phyloP scores from a whole-genome alignment of 2,797 vertebrate genomes.

The Enteromius afrohamiltoni region DNA sequence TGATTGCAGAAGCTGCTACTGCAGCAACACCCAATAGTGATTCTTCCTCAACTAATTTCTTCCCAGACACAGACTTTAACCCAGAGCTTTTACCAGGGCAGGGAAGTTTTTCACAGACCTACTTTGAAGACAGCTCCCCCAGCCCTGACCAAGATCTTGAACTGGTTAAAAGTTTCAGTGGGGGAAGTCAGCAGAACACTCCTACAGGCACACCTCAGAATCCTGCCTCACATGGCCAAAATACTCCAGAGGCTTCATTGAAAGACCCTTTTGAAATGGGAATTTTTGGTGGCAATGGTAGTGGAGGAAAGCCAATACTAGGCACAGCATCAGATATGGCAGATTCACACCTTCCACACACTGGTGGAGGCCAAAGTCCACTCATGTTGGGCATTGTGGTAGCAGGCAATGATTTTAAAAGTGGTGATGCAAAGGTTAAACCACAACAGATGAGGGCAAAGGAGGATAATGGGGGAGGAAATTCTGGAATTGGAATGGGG shows the following conservation, averaged over 20 bases:
- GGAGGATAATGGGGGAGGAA: slow-evolving; percentile 76
- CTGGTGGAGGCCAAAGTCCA: slow-evolving; percentile 90
- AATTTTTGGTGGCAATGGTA: slow-evolving; percentile 86
- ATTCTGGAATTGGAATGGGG: slow-evolving; percentile 78
- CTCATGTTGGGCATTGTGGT: slow-evolving; percentile 76
- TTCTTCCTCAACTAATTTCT: slow-evolving; percentile 94
- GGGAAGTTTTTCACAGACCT: slow-evolving; percentile 86
- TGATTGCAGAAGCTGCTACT: slow-evolving; percentile 90
- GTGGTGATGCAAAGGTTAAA: slow-evolving; percentile 84
- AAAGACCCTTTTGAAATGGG: slow-evolving; percentile 94
- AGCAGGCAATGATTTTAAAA: slow-evolving; percentile 80
- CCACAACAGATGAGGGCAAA: slow-evolving; percentile 75
- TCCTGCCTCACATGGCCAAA: slow-evolving; percentile 77
- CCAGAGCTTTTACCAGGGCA: slow-evolving; percentile 89
- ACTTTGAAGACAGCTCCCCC: slow-evolving; percentile 95
- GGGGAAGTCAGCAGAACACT: slow-evolving; percentile 83
- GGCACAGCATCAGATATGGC: slow-evolving; percentile 84
- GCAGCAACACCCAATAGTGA: slow-evolving; percentile 93
- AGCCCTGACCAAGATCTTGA: slow-evolving; percentile 94
- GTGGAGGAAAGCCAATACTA: slow-evolving; percentile 78
- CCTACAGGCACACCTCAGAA: slow-evolving; percentile 84
- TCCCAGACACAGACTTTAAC: slow-evolving; percentile 95
- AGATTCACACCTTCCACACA: slow-evolving; percentile 77
- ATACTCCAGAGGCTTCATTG: slow-evolving; percentile 78
- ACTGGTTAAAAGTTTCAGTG: slow-evolving; percentile 91